phyloP scores from a whole-genome alignment of 2,888 invertebrate species.

The Nezara viridula region DNA sequence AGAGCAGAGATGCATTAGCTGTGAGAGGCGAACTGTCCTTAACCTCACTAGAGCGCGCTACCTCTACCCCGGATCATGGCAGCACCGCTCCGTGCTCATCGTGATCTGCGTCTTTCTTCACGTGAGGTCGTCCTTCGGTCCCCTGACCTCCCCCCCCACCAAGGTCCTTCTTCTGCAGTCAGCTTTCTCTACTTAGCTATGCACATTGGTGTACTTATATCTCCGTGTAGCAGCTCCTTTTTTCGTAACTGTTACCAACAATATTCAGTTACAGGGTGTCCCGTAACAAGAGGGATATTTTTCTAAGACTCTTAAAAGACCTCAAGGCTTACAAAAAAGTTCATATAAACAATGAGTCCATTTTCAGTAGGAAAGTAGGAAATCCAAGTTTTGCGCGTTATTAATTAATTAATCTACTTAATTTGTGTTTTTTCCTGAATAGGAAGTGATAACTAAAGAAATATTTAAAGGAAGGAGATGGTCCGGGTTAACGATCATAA shows the following conservation, averaged over 20 bases:
- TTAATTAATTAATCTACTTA: too few relatives aligned
- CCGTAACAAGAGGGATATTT: too few relatives aligned
- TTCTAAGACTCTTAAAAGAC: too few relatives aligned
- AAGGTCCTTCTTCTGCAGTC: background rate
- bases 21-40: constrained; percentile 8
- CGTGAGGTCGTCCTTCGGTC: constrained; percentile 17
- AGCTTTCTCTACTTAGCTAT: constrained; percentile 17
- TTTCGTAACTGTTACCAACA: background rate
- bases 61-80: constrained; percentile 12
- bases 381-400: too few relatives aligned
- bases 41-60: background rate
- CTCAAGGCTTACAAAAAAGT: too few relatives aligned
- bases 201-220: constrained; percentile 1
- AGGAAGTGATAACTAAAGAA: too few relatives aligned
- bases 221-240: background rate
- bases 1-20: background rate
- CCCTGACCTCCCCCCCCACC: background rate
- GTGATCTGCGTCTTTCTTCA: constrained; percentile 45
- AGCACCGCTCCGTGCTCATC: constrained; percentile 23
- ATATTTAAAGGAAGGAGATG: too few relatives aligned
- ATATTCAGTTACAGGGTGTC: too few relatives aligned
- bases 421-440: too few relatives aligned
- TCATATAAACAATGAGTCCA: too few relatives aligned
- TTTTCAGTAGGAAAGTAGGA: too few relatives aligned
- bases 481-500: too few relatives aligned